Percentiles rank a stretch among this genome's conserved stretches.
Conservation (phyloP, 2,797 vertebrate genomes). For the Coreius guichenoti region DNA sequence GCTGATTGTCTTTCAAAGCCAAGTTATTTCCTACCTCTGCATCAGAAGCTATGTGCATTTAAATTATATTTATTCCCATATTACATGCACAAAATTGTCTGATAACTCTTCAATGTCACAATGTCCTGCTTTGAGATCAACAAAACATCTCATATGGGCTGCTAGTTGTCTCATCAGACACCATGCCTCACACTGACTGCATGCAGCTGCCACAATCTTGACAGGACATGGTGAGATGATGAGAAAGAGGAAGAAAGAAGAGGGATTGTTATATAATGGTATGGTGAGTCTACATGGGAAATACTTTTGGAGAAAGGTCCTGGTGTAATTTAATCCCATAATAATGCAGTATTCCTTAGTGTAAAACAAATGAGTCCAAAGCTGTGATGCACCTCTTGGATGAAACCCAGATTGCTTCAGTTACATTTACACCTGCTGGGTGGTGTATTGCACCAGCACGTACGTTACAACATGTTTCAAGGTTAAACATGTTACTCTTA, state of each 20-base stretch:
- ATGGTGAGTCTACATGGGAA: not conserved
- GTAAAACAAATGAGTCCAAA: slow-evolving; percentile 28
- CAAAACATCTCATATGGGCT: not conserved
- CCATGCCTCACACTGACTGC: slow-evolving; percentile 29
- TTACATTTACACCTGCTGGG: slow-evolving; percentile 28
- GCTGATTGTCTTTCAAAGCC: not conserved
- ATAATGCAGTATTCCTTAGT: slow-evolving; percentile 6
- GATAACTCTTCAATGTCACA: slow-evolving; percentile 2
- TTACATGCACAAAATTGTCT: not conserved
- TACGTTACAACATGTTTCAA: slow-evolving; percentile 40
- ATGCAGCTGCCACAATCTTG: slow-evolving; percentile 44
- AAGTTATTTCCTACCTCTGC: not conserved
- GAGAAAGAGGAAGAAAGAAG: slow-evolving; percentile 17
- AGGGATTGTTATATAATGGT: not conserved
- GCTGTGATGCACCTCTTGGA: not conserved
- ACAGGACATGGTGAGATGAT: slow-evolving; percentile 7
- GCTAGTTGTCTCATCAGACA: slow-evolving; percentile 2
- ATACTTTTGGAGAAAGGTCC: not conserved
- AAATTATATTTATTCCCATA: not conserved
- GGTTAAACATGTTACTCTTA: slow-evolving; percentile 36
- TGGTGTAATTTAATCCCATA: slow-evolving; percentile 17
- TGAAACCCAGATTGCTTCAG: not conserved
- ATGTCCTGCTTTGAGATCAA: slow-evolving; percentile 7
- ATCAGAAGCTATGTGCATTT: not conserved
- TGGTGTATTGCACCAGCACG: slow-evolving; percentile 37